Conservation (phyloP, 2,888 invertebrate species). For the Empis stercorea region DNA sequence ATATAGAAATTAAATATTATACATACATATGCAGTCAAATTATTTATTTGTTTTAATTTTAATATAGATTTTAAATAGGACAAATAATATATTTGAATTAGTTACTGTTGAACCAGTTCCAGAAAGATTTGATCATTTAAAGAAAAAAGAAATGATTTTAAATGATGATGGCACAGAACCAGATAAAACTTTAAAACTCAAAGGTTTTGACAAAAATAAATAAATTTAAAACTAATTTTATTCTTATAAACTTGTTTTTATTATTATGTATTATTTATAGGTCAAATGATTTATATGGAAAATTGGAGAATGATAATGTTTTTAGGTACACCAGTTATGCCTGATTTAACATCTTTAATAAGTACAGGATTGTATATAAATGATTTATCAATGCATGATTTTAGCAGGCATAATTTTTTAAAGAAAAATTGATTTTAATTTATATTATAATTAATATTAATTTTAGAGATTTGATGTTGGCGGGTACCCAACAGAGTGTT, state of each 20-base stretch:
- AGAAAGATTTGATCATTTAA: constrained; percentile 44
- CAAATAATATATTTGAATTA: constrained; percentile 94
- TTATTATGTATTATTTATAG: constrained; percentile 40
- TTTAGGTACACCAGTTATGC: constrained; percentile 91
- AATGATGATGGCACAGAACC: constrained; percentile 49
- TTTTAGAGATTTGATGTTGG: constrained; percentile 81
- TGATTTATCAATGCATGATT: constrained; percentile 98
- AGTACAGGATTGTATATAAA: constrained; percentile 92
- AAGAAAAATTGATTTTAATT: no score
- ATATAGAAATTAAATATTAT: constrained; percentile 25
- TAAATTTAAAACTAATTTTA: background rate
- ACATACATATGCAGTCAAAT: background rate
- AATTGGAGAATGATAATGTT: constrained; percentile 98
- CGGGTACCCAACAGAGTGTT: constrained; percentile 94
- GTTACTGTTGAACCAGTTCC: constrained; percentile 79
- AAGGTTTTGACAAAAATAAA: constrained; percentile 43
- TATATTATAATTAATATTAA: background rate
- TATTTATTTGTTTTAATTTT: background rate
- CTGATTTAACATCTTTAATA: constrained; percentile 82
- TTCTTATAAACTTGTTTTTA: background rate
- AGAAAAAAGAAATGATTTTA: constrained; percentile 40
- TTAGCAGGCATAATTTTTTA: constrained; percentile 65
- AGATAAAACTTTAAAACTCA: constrained; percentile 63
- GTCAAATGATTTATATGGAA: constrained; percentile 98
- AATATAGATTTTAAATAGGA: constrained; percentile 75